These are phyloP conservation scores for Ophioderma brevispina DNA, from an alignment of 35 echinoderm and acorn worm genomes.

Conservation along the genomic window DNA sequence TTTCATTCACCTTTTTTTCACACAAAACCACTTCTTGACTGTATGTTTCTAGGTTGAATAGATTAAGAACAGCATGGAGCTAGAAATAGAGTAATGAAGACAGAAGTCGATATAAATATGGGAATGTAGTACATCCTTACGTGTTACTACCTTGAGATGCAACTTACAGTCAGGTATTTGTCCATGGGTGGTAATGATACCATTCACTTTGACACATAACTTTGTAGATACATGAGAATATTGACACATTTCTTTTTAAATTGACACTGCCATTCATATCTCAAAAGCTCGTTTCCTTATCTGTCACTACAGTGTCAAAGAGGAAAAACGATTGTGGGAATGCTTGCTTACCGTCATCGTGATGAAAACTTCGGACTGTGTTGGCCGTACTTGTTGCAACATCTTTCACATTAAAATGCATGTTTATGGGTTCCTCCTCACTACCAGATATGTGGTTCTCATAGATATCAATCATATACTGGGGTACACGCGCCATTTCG, in stretches of 20 bases:
- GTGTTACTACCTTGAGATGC: no score
- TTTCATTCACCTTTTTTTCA: no score
- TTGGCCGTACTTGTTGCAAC: conserved; percentile 71
- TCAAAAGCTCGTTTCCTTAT: not conserved
- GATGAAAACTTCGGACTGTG: conserved; percentile 85
- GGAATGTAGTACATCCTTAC: no score
- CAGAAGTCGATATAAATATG: no score
- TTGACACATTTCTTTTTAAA: not conserved
- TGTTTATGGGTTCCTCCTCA: conserved; percentile 35
- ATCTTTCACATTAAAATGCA: conserved; percentile 74
- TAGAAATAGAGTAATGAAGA: no score
- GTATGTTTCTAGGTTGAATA: no score
- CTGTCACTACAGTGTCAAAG: not conserved
- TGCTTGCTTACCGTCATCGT: conserved; percentile 73
- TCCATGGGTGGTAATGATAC: not conserved
- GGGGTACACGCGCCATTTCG: conserved; percentile 66
- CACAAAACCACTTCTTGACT: no score
- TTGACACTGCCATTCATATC: not conserved
- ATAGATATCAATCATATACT: conserved; percentile 99
- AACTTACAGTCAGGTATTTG: no score
- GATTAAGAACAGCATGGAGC: no score
- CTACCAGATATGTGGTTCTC: conserved; percentile 46
- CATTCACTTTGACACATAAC: not conserved
- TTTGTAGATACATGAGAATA: no score
- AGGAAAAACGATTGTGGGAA: no score